A percentile compares a stretch with the other conserved stretches of the same genome.
These are phyloP conservation scores for Scylla paramamosain DNA, from an alignment of 1,140 invertebrate species.

Conservation along the genomic window DNA sequence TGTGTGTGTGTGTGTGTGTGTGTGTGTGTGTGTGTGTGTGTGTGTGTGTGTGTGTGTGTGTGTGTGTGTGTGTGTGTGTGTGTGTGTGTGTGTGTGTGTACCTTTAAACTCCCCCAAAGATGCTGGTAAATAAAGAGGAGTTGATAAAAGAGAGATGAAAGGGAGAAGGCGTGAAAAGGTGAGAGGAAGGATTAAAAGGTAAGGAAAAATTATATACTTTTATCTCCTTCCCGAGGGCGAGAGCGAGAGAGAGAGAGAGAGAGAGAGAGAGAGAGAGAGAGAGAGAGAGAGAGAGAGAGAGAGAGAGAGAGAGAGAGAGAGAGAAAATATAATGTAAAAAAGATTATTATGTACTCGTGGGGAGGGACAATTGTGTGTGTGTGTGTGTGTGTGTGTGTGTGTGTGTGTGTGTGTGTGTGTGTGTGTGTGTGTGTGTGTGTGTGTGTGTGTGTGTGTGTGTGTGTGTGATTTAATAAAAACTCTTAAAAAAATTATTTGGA, in stretches of 20 bases:
- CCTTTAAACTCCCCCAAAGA: not conserved
- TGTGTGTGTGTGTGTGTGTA: not conserved
- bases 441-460: no score
- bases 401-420: no score
- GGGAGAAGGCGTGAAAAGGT: not conserved
- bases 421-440: no score
- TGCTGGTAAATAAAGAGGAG: not conserved
- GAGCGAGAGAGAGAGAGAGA: not conserved
- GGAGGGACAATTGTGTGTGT: not conserved
- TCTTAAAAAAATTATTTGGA: not conserved
- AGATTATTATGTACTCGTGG: not conserved
- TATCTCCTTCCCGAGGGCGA: not conserved
- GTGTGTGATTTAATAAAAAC: not conserved
- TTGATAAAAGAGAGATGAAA: constrained; percentile 16
- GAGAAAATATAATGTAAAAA: not conserved
- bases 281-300: not conserved
- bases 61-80: not conserved
- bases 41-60: not conserved
- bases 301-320: not conserved
- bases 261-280: not conserved
- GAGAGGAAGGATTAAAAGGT: not conserved
- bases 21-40: not conserved
- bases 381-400: no score
- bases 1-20: not conserved
- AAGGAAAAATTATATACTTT: not conserved